Evolutionary conservation across 1,140 invertebrate genomes (phyloP).

Genomic region (Chironomus striatipennis): DNA sequence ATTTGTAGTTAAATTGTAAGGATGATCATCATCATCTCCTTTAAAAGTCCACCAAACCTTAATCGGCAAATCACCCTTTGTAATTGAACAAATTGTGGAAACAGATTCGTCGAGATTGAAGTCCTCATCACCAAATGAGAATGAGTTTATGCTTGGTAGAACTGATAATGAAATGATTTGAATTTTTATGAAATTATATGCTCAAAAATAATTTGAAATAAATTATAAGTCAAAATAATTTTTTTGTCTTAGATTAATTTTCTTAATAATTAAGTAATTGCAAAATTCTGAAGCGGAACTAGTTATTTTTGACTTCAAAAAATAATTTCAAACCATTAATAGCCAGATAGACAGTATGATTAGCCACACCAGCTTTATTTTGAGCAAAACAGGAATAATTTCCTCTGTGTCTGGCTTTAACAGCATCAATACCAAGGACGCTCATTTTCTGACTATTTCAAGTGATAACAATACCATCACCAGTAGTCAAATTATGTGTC

Average conservation of each 20-base stretch:
- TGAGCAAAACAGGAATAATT: slow-evolving; percentile 57
- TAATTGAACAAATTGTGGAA: slow-evolving; percentile 59
- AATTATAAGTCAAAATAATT: too few relatives aligned
- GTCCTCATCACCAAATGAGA: slow-evolving; percentile 53
- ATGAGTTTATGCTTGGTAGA: slow-evolving; percentile 56
- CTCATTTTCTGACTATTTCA: slow-evolving; percentile 55
- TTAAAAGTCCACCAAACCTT: slow-evolving; percentile 50
- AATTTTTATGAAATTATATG: too few relatives aligned
- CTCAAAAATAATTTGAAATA: too few relatives aligned
- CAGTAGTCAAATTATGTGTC: slow-evolving; percentile 27
- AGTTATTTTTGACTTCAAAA: too few relatives aligned
- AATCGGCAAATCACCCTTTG: slow-evolving; percentile 59
- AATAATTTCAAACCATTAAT: slow-evolving; percentile 45
- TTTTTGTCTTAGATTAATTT: too few relatives aligned
- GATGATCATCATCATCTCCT: background rate
- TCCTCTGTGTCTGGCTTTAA: slow-evolving; percentile 53
- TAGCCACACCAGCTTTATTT: slow-evolving; percentile 53
- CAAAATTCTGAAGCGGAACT: background rate
- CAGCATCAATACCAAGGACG: slow-evolving; percentile 55
- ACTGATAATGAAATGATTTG: slow-evolving; percentile 29
- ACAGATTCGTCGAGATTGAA: slow-evolving; percentile 59
- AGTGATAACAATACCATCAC: slow-evolving; percentile 44
- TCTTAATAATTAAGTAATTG: slow-evolving; percentile 10
- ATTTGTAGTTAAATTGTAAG: slow-evolving; percentile 28
- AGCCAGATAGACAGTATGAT: slow-evolving; percentile 41